Evolutionary conservation across 1,140 invertebrate genomes (phyloP).

Genomic region (Pemphigus obesinymphae): DNA sequence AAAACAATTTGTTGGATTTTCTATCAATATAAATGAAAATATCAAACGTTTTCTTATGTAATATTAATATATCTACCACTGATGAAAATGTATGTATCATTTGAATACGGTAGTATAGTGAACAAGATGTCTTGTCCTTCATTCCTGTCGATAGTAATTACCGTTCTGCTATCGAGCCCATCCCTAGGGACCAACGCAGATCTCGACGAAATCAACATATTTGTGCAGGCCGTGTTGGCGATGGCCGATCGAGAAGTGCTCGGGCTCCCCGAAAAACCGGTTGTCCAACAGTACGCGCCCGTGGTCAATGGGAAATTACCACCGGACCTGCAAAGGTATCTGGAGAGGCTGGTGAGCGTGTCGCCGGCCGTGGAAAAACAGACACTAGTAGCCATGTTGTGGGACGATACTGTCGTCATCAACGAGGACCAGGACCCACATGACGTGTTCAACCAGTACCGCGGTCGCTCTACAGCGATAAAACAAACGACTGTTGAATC

Average conservation of each 20-base stretch:
- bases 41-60: no score
- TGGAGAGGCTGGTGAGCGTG: neutral
- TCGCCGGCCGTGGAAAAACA: neutral
- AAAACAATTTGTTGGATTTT: no score
- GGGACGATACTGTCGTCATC: neutral
- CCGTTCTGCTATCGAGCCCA: neutral
- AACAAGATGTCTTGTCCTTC: no score
- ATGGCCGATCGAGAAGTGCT: neutral
- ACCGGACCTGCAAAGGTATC: neutral
- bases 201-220: neutral
- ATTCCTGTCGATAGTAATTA: no score
- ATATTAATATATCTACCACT: no score
- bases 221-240: neutral
- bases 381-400: neutral
- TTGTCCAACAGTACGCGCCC: neutral
- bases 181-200: neutral
- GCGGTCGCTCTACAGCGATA: no score
- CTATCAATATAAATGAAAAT: no score
- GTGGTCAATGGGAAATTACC: neutral
- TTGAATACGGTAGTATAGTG: no score
- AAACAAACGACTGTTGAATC: neutral
- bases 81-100: no score
- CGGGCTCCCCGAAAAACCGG: neutral
- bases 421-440: neutral
- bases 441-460: neutral